Conservation (phyloP, 92 coral and sea anemone species). For the Actinostola sp. region DNA sequence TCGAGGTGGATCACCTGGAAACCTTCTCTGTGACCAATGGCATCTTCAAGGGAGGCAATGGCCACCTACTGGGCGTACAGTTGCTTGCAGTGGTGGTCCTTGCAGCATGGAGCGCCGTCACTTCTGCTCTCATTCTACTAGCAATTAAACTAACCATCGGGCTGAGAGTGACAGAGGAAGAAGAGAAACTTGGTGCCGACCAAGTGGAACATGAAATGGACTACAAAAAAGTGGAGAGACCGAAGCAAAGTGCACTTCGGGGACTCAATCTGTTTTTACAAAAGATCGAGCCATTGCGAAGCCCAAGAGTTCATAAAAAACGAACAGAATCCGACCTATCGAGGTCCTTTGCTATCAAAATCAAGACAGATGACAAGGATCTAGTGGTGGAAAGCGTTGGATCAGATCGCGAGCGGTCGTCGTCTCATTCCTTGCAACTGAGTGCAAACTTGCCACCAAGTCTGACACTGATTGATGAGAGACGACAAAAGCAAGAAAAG, state of each 20-base stretch:
- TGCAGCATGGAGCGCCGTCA: slow-evolving; percentile 67
- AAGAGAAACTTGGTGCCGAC: slow-evolving; percentile 77
- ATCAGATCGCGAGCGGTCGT: not conserved
- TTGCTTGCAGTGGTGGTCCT: slow-evolving; percentile 57
- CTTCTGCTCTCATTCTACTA: slow-evolving; percentile 48
- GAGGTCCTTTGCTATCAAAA: slow-evolving; percentile 18
- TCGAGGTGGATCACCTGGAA: slow-evolving; percentile 68
- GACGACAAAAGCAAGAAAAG: not conserved
- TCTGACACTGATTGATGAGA: not conserved
- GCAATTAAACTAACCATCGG: slow-evolving; percentile 62
- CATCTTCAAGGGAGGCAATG: slow-evolving; percentile 70
- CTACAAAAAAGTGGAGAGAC: slow-evolving; percentile 25
- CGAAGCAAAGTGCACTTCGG: slow-evolving; percentile 20
- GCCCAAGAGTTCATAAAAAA: slow-evolving; percentile 1
- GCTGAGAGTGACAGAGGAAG: slow-evolving; percentile 71
- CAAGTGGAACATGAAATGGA: slow-evolving; percentile 76
- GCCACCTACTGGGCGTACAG: slow-evolving; percentile 73
- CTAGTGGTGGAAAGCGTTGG: slow-evolving; percentile 4
- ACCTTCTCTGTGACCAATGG: slow-evolving; percentile 56
- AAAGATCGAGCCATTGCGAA: slow-evolving; percentile 28
- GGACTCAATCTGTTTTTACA: slow-evolving; percentile 30
- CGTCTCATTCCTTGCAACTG: slow-evolving; percentile 4
- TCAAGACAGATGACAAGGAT: slow-evolving; percentile 11
- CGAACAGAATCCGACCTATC: not conserved
- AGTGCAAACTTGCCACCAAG: not conserved